Percentiles rank a stretch among this genome's conserved stretches.
Conservation (phyloP, 2,888 invertebrate species). For the Callinectes sapidus region DNA sequence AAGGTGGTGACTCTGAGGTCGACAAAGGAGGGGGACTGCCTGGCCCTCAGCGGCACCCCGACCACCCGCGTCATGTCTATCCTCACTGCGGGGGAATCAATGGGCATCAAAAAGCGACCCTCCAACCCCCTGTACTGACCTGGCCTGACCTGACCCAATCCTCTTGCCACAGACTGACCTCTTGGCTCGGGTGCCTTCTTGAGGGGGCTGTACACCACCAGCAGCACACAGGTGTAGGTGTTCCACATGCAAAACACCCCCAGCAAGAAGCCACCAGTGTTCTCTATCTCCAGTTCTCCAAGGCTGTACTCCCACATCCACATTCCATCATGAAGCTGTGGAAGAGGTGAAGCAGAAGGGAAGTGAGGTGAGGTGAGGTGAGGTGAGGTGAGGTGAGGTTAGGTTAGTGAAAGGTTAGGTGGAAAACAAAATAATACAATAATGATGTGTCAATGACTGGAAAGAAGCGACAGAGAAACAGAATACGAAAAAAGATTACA, state of each 20-base stretch:
- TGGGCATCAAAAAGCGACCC: not conserved
- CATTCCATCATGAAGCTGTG: constrained; percentile 49
- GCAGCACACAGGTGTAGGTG: constrained; percentile 35
- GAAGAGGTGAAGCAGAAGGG: not conserved
- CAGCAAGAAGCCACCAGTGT: constrained; percentile 44
- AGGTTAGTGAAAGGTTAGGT: too few species aligned
- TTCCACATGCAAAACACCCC: constrained; percentile 54
- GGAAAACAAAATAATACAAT: too few species aligned
- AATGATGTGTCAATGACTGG: too few species aligned
- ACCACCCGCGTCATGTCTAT: constrained; percentile 42
- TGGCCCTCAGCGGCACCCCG: constrained; percentile 43
- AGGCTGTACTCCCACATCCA: constrained; percentile 47
- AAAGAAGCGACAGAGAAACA: too few species aligned
- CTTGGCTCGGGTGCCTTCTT: constrained; percentile 8
- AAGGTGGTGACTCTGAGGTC: constrained; percentile 55
- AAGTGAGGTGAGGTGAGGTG: not conserved
- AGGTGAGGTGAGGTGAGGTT: too few species aligned
- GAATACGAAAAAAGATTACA: too few species aligned
- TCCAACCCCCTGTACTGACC: not conserved
- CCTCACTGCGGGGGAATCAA: constrained; percentile 30
- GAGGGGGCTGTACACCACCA: constrained; percentile 43
- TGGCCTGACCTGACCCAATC: constrained; percentile 5
- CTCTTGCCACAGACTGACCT: constrained; percentile 38
- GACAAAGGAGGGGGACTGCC: constrained; percentile 51
- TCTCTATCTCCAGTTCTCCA: constrained; percentile 41